phyloP scores from a whole-genome alignment of 2,113 vertebrate species.

The Panthera uncia region DNA sequence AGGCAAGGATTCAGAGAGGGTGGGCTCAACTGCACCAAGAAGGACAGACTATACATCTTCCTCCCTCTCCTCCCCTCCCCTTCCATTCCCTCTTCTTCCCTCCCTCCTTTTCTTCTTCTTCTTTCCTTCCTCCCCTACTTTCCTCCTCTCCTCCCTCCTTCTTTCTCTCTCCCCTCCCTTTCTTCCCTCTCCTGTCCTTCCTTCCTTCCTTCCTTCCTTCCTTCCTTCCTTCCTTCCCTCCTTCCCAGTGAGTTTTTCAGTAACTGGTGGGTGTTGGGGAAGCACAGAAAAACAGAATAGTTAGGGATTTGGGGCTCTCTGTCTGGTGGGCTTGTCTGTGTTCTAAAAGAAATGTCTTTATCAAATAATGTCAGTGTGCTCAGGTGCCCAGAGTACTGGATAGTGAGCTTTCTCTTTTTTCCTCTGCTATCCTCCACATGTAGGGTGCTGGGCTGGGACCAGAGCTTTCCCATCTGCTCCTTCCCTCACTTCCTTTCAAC shows the following conservation, averaged over 20 bases:
- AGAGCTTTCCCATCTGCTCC: neutral
- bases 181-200: neutral
- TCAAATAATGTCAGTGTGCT: neutral
- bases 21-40: constrained; percentile 37
- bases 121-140: too few relatives aligned
- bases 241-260: neutral
- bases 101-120: neutral
- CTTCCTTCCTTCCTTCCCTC: neutral
- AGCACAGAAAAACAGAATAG: neutral
- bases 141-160: neutral
- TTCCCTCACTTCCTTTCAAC: neutral
- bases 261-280: neutral
- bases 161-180: neutral
- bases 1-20: constrained; percentile 74
- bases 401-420: neutral
- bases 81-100: neutral
- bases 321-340: constrained; percentile 1
- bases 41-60: constrained; percentile 28
- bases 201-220: neutral
- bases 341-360: constrained; percentile 26
- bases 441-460: neutral
- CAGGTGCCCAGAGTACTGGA: neutral
- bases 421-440: neutral
- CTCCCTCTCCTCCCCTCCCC: neutral
- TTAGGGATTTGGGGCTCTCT: neutral